Base-by-base conservation (phyloP, 2,797 vertebrate species). In the Peromyscus attwateri region DNA sequence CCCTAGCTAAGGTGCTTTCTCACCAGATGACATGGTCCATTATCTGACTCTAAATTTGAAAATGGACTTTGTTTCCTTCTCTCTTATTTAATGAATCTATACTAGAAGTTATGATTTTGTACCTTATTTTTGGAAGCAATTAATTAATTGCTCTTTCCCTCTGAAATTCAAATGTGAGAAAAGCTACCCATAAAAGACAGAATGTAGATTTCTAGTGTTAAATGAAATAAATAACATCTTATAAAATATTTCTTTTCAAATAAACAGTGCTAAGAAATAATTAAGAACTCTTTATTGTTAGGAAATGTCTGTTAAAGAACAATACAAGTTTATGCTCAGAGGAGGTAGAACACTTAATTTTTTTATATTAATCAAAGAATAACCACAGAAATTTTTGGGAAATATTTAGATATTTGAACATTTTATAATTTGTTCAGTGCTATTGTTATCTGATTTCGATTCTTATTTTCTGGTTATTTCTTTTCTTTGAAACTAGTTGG, bases 41-140 rank as follows among this genome's bases (percentile, higher is more conserved):
- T 96, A 95, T 95, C 71, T 93, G 94, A 91, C 62, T 95, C 83
- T 98, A 95, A 96, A 95, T 96, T 97, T 96, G 93, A 95, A 98
- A 96, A 96, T 43, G 60, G 83, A 95, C 43, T 94, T 88, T 90
- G 34, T 73, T 6, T 90, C 92, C 80, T 93, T 87, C 43, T 85
- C 31, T 25, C 96, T 94, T 88, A 95, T 96, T 95, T 89, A 95
- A 83, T 49, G 37, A 97, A 66, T 94, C 19, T 87, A 75, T 49
- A 87, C 37, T 60, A 94, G 17, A 96, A 93, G 16, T 83, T 94
- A 37, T 3, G 7, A 62, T 70, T 97, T 84, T 91, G 19, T 83
- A 25, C 25, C 27, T n/a, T 94, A 95, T 81, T n/a, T 87, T 88
- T 79, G 52, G 37, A 92, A 34, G 7, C 70, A 97, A 40, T 89